Percentiles rank a stretch among this genome's conserved stretches.
Evolutionary conservation across 2,113 vertebrate genomes (phyloP).

Genomic region (Ploceus nigricollis): DNA sequence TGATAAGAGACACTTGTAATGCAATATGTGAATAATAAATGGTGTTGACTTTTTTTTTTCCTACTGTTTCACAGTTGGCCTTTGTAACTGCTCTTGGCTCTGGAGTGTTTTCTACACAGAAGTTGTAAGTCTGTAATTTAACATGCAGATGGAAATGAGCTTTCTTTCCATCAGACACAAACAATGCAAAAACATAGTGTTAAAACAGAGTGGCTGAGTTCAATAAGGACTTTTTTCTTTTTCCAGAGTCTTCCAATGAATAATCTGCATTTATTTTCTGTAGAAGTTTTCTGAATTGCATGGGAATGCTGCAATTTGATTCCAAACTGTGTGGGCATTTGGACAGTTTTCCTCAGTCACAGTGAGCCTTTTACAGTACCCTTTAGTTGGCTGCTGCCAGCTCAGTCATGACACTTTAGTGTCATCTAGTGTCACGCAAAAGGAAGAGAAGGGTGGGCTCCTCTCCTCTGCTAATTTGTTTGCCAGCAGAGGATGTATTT

Average conservation of each 20-base stretch:
- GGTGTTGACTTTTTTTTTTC: slow-evolving; percentile 64
- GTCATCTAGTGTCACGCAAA: not conserved
- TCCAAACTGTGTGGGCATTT: not conserved
- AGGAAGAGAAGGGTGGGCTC: not conserved
- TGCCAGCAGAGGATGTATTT: not conserved
- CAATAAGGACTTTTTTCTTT: not conserved
- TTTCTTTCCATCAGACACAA: not conserved
- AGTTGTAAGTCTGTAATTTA: not conserved
- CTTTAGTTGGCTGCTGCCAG: not conserved
- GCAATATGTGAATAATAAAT: slow-evolving; percentile 80
- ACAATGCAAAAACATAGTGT: not conserved
- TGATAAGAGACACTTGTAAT: slow-evolving; percentile 65
- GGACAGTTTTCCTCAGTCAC: not conserved
- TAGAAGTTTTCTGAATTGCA: not conserved
- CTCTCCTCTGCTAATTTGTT: not conserved
- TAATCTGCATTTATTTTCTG: not conserved
- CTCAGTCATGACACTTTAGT: not conserved
- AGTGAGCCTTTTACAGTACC: not conserved
- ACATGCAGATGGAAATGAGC: not conserved
- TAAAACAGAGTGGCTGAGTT: not conserved
- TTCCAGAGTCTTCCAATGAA: not conserved
- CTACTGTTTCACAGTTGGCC: slow-evolving; percentile 77
- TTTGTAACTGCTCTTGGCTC: slow-evolving; percentile 70
- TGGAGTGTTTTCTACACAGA: slow-evolving; percentile 39
- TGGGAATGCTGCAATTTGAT: rapidly evolving